Conservation (phyloP, 2,888 invertebrate genomes). For the Drosophila tanythrix region DNA sequence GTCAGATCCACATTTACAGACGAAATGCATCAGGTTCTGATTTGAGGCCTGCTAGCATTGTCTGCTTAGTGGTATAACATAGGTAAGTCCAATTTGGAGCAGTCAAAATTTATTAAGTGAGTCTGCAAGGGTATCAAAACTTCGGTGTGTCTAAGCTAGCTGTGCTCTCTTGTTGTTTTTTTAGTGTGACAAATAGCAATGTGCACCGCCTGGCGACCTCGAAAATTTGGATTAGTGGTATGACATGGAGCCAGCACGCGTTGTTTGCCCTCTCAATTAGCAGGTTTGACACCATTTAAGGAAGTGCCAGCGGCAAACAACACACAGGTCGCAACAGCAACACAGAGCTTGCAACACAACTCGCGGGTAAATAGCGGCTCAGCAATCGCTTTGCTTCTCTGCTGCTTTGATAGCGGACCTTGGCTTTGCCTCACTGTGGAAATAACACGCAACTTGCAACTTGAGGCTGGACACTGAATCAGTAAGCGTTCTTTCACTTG, state of each 20-base stretch:
- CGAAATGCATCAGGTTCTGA: too few relatives aligned
- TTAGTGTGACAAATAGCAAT: background rate
- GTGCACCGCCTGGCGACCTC: constrained; percentile 1
- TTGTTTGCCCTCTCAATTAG: constrained; percentile 71
- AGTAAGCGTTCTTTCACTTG: background rate
- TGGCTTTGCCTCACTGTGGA: constrained; percentile 14
- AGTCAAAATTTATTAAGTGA: background rate
- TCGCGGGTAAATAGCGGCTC: constrained; percentile 62
- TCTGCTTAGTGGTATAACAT: background rate
- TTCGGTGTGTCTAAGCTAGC: background rate
- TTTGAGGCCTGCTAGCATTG: background rate
- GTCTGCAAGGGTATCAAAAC: background rate
- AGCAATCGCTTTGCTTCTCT: constrained; percentile 23
- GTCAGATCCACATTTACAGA: too few relatives aligned
- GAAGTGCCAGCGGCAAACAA: constrained; percentile 55
- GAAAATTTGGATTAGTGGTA: constrained; percentile 54
- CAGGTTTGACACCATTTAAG: constrained; percentile 55
- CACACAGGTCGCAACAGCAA: constrained; percentile 24
- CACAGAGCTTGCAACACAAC: constrained; percentile 61
- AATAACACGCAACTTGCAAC: constrained; percentile 3
- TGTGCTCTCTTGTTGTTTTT: background rate
- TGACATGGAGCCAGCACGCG: constrained; percentile 64
- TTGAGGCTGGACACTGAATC: background rate
- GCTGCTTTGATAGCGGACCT: constrained; percentile 19
- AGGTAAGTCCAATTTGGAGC: background rate